These are phyloP conservation scores for Sebastes melanostomus DNA, from an alignment of 2,797 vertebrate species.

Conservation along the genomic window DNA sequence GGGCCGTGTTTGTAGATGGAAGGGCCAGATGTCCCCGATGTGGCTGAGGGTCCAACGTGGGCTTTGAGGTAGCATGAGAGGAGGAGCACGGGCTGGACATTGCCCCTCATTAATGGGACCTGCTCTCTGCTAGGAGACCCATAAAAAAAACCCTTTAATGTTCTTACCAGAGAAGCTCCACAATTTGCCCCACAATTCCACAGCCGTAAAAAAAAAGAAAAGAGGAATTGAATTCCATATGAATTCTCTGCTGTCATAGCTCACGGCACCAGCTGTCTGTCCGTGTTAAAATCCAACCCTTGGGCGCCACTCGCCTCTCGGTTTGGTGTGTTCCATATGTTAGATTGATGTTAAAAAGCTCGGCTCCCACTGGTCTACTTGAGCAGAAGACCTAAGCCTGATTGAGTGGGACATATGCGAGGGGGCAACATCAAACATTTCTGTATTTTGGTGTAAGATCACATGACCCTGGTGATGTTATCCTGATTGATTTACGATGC, in stretches of 20 bases:
- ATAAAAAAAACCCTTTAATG: slow-evolving; percentile 80
- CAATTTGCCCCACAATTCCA: slow-evolving; percentile 75
- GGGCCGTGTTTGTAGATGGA: slow-evolving; percentile 76
- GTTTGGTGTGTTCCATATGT: slow-evolving; percentile 69
- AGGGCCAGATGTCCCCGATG: slow-evolving; percentile 81
- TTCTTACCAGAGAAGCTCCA: slow-evolving; percentile 78
- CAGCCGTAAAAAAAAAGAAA: slow-evolving; percentile 54
- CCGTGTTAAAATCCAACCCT: slow-evolving; percentile 69
- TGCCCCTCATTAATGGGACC: slow-evolving; percentile 80
- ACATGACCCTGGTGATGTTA: slow-evolving; percentile 50
- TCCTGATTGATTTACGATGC: slow-evolving; percentile 66
- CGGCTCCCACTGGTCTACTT: slow-evolving; percentile 68
- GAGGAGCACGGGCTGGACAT: slow-evolving; percentile 70
- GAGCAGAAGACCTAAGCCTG: slow-evolving; percentile 52
- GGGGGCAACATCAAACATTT: slow-evolving; percentile 69
- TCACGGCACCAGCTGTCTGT: slow-evolving; percentile 77
- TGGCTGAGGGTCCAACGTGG: slow-evolving; percentile 66
- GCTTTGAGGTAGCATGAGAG: slow-evolving; percentile 57
- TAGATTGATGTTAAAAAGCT: slow-evolving; percentile 70
- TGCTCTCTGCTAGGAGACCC: slow-evolving; percentile 61
- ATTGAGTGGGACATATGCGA: slow-evolving; percentile 75
- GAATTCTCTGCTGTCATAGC: slow-evolving; percentile 71
- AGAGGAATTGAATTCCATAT: slow-evolving; percentile 68
- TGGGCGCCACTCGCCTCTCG: slow-evolving; percentile 54
- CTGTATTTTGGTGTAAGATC: slow-evolving; percentile 54